Evolutionary conservation across 2,113 vertebrate species (phyloP), one percentile per base, ranked within the genome.

Genomic region (Scortum barcoo): DNA sequence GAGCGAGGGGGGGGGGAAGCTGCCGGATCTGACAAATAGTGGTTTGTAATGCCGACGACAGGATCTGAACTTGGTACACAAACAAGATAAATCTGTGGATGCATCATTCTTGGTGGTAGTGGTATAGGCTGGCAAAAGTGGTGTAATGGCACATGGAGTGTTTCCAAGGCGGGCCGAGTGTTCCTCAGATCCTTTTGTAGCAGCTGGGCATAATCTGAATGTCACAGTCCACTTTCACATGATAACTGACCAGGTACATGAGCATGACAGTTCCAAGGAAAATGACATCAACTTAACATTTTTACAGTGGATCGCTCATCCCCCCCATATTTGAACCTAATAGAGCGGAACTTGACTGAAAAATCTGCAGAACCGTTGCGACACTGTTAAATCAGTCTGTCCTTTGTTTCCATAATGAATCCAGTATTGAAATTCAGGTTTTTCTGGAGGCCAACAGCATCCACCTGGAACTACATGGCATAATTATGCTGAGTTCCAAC

Each of bases 261-360:
- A 83, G 72, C n/a, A 38, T 78, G 83, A 81, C 82, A 42, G 77
- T 71, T 91, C 78, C 70, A 67, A 67, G 77, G 80, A 89, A 86
- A 86, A 81, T 86, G n/a, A 84, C 84, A 76, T 86, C 53, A 75
- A 71, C 68, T 78, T 72, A 10, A 80, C 19, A 61, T 85, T 68
- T 75, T 72, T 44, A 69, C 78, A 86, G 76, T 46, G 38, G 46
- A 33, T 50, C 58, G 24, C 60, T 74, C 46, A 38, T 11, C 30
- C 61, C 30, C 61, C 44, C 65, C 22, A 69, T 84, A 77, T 86
- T 75, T 69, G 65, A 80, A 76, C 57, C 58, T 80, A 87, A 86
- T 70, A 76, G 72, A 75, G 86, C 68, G 82, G 74, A 54, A 80
- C 77, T 71, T 72, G 62, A 42, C 30, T 50, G 26, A 72, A 30